Evolutionary conservation across 92 coral and sea anemone genomes (phyloP), one percentile per base, ranked within the genome.

Genomic region (Metridium senile): DNA sequence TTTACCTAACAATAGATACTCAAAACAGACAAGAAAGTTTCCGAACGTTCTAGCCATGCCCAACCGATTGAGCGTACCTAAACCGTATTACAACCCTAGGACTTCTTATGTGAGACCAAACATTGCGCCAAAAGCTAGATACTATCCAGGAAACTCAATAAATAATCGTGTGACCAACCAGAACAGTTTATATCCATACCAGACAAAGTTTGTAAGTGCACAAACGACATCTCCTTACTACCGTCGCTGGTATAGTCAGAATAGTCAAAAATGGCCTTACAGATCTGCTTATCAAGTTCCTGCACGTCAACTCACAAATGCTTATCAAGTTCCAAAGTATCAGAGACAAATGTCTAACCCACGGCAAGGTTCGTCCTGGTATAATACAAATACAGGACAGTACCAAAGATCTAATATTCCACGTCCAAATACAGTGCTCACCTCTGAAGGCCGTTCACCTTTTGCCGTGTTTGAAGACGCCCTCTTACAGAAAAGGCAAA

Each of bases 331-430:
- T 7, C 51, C 33, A 13, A 39, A 39, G 8, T 39, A 39, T 43
- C 76, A 51, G 16, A 0, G 64, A 26, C 61, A 13, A 17, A 45
- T 9, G 27, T 53, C 33, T 20, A 0, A 20, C 16, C 47, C 27
- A 35, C 62, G 28, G 11, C 74, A n/a, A n/a, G n/a, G n/a, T n/a
- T n/a, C 74, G 19, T 54, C 23, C 16, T 54, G 59, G 59, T 72
- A 54, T 56, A 57, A 61, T 11, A 49, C 20, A 21, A 19, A 70
- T 70, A 19, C 11, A 1, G 74, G 58, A 13, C 47, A 45, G 33
- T 73, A 73, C 26, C 78, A 73, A 29, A 73, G 78, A 26, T 73
- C 78, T 31, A 11, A 54, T 17, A 35, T 73, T 57, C 64, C 61
- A 34, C 61, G 26, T 35, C 78, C 78, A 52, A 31, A 71, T 43